A percentile compares a stretch with the other conserved stretches of the same genome.
These are phyloP conservation scores for Portunus trituberculatus DNA, from an alignment of 1,140 invertebrate genomes.

Conservation along the genomic window DNA sequence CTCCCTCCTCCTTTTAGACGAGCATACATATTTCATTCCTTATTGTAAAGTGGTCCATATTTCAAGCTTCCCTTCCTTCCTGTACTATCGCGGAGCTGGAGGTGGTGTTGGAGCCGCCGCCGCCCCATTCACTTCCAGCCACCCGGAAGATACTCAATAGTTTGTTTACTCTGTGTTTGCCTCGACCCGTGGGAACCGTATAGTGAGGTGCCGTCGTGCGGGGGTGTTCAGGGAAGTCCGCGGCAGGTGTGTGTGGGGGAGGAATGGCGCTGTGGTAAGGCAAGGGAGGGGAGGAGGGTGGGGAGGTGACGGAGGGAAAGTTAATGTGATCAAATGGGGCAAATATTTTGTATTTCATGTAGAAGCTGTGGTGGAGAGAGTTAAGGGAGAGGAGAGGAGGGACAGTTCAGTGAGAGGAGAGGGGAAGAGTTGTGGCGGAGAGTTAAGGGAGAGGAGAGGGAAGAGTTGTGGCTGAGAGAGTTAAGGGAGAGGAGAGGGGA, in stretches of 20 bases:
- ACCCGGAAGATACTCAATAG: background rate
- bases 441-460: no score
- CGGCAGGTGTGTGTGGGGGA: background rate
- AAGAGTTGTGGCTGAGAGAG: no score
- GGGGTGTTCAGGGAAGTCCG: background rate
- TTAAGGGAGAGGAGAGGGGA: no score
- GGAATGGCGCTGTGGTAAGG: background rate
- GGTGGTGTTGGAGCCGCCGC: background rate
- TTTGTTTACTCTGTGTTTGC: background rate
- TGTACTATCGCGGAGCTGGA: background rate
- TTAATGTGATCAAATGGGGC: background rate
- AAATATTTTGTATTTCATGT: no score
- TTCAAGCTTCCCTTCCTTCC: background rate
- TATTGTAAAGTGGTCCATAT: background rate
- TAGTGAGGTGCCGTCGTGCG: background rate
- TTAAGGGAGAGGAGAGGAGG: no score
- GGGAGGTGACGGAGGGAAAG: no score
- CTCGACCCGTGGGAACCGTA: background rate
- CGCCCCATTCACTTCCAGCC: background rate
- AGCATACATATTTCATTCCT: background rate
- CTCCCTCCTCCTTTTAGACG: background rate
- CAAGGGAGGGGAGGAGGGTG: background rate
- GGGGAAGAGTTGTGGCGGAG: no score
- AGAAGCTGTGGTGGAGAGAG: no score
- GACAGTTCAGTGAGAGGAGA: no score